phyloP scores from a whole-genome alignment of 2,797 vertebrate species.

The Epinephelus malabaricus region DNA sequence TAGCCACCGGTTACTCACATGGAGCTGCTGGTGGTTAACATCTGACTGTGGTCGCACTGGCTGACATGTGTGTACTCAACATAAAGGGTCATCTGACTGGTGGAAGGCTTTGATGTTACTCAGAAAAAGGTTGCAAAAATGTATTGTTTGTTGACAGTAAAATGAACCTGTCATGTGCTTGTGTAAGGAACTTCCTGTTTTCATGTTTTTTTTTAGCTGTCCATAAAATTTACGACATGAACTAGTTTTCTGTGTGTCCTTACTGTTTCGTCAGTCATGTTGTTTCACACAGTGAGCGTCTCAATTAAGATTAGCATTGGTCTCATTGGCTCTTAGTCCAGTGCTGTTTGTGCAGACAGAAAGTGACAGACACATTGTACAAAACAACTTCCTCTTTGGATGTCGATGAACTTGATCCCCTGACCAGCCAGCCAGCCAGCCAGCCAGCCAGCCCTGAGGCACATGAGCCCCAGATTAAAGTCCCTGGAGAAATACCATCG shows the following conservation, averaged over 20 bases:
- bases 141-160: slow-evolving; percentile 1
- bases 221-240: neutral
- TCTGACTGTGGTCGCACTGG: slow-evolving; percentile 27
- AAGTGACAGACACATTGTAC: slow-evolving; percentile 20
- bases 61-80: slow-evolving; percentile 11
- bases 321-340: slow-evolving; percentile 8
- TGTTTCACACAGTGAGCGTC: neutral
- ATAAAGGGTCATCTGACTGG: slow-evolving; percentile 34
- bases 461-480: slow-evolving; percentile 69
- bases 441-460: slow-evolving; percentile 41
- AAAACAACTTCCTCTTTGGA: slow-evolving; percentile 55
- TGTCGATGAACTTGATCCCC: slow-evolving; percentile 68
- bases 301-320: neutral
- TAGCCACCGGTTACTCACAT: slow-evolving; percentile 35
- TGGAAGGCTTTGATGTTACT: neutral
- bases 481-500: slow-evolving; percentile 69
- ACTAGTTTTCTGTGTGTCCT: neutral
- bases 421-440: slow-evolving; percentile 30
- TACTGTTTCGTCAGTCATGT: too few species aligned
- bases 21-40: slow-evolving; percentile 26
- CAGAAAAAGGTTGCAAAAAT: neutral
- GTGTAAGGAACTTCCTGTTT: slow-evolving; percentile 22
- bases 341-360: slow-evolving; percentile 35
- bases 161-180: slow-evolving; percentile 8
- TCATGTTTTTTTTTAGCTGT: neutral